Conservation (phyloP, 2,797 vertebrate species). For the Rhinatrema bivittatum region DNA sequence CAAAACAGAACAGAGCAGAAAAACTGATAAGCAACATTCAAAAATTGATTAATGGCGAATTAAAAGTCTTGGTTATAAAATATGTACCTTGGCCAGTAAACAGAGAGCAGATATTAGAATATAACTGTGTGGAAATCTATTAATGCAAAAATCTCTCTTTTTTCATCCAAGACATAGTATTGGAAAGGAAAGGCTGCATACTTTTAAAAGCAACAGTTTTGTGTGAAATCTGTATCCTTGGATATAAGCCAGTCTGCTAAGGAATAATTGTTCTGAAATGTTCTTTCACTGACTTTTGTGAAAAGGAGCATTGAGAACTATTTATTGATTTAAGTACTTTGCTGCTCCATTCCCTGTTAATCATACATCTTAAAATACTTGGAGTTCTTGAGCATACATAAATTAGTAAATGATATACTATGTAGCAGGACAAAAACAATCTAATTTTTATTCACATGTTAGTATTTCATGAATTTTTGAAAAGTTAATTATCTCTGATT, state of each 20-base stretch:
- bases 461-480: conserved; percentile 11
- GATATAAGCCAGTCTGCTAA: conserved; percentile 12
- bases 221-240: too few relatives aligned
- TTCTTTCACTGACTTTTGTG: conserved; percentile 12
- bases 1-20: too few relatives aligned
- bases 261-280: conserved; percentile 10
- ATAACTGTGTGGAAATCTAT: too few relatives aligned
- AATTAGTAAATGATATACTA: conserved; percentile 33
- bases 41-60: too few relatives aligned
- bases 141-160: too few relatives aligned
- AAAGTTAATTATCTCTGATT: neutral
- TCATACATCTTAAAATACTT: conserved; percentile 31
- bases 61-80: too few relatives aligned
- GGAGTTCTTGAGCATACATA: conserved; percentile 18
- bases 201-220: too few relatives aligned
- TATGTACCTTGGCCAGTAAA: too few relatives aligned
- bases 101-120: too few relatives aligned
- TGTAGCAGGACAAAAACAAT: conserved; percentile 15
- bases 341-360: conserved; percentile 20
- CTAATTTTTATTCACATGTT: neutral
- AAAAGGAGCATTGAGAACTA: conserved; percentile 35
- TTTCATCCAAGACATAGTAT: too few relatives aligned
- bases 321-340: conserved; percentile 26
- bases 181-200: too few relatives aligned
- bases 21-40: too few relatives aligned